Conservation (phyloP, 2,888 invertebrate genomes). For the Andrena chrysosceles region DNA sequence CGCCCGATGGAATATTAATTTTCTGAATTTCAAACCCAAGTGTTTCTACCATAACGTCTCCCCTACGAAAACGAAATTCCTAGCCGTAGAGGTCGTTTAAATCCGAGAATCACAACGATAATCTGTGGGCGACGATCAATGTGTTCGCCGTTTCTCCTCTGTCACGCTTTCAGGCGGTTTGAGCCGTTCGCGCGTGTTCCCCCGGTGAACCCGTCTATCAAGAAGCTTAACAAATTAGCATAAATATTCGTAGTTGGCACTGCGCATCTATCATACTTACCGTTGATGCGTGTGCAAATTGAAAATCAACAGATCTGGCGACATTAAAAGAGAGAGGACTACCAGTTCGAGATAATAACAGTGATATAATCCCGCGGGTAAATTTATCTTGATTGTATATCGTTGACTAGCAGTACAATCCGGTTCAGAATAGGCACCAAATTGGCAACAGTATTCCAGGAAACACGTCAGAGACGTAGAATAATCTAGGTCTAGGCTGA, state of each 20-base stretch:
- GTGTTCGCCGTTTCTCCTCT: constrained; percentile 38
- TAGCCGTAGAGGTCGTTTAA: constrained; percentile 32
- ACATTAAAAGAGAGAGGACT: constrained; percentile 17
- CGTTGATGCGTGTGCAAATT: constrained; percentile 39
- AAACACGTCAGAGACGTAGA: no score
- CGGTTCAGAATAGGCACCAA: background rate
- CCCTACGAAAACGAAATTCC: constrained; percentile 38
- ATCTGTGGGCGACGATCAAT: constrained; percentile 64
- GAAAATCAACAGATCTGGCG: constrained; percentile 47
- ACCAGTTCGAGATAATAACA: constrained; percentile 17
- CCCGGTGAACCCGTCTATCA: constrained; percentile 47
- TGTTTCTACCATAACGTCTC: no score
- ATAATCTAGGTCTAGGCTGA: no score
- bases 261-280: constrained; percentile 53
- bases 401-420: background rate
- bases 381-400: constrained; percentile 8
- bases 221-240: constrained; percentile 58
- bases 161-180: constrained; percentile 39
- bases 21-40: constrained; percentile 36
- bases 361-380: constrained; percentile 14
- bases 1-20: constrained; percentile 58
- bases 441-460: background rate
- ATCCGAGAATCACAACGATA: constrained; percentile 54
- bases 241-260: constrained; percentile 52
- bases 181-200: constrained; percentile 4